These are phyloP conservation scores for Caloenas nicobarica DNA, from an alignment of 2,113 vertebrate species.

Conservation along the genomic window DNA sequence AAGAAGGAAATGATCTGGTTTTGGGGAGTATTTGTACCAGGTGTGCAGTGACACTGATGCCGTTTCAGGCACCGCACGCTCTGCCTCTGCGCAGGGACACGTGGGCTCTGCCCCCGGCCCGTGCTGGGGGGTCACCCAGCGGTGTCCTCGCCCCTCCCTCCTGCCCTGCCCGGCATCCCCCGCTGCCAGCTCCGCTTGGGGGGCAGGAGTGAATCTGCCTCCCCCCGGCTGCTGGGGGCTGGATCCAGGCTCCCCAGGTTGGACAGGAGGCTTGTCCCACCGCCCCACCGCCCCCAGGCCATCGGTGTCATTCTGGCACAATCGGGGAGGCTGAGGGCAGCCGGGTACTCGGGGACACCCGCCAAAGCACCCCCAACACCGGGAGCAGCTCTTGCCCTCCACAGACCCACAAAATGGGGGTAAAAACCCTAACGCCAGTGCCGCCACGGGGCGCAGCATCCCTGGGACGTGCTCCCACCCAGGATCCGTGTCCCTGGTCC, in stretches of 20 bases:
- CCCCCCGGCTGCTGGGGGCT: neutral
- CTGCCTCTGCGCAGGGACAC: neutral
- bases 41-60: neutral
- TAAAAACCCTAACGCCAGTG: rapidly evolving
- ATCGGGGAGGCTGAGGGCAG: neutral
- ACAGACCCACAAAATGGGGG: too few species aligned
- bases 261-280: neutral
- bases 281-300: neutral
- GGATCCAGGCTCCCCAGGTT: neutral
- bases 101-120: neutral
- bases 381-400: neutral
- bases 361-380: neutral
- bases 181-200: rapidly evolving
- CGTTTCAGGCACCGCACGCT: rapidly evolving
- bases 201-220: rapidly evolving
- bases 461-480: neutral
- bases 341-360: neutral
- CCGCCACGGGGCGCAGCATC: neutral
- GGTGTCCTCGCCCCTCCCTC: neutral
- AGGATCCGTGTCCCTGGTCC: neutral
- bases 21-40: neutral
- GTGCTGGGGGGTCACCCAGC: neutral
- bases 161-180: neutral
- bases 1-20: neutral
- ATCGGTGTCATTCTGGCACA: neutral